Evolutionary conservation across 2,888 invertebrate species (phyloP).

Genomic region (Drosophila yooni): DNA sequence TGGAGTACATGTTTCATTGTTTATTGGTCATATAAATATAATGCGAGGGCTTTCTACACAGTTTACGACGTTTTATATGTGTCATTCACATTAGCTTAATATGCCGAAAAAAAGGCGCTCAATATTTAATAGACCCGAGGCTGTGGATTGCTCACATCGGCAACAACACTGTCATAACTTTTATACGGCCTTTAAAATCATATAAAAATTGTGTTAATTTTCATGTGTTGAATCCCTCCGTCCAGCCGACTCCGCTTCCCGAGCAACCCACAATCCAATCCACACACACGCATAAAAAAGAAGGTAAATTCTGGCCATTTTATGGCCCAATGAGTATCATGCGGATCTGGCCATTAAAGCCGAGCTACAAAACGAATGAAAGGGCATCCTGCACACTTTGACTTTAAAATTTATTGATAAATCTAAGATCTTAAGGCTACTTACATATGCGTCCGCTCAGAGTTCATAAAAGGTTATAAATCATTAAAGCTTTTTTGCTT

Average conservation of each 20-base stretch:
- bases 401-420: constrained; percentile 74
- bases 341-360: constrained; percentile 55
- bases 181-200: constrained; percentile 76
- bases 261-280: not conserved
- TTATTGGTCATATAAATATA: constrained; percentile 75
- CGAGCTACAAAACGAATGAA: constrained; percentile 22
- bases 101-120: constrained; percentile 66
- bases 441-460: constrained; percentile 28
- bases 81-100: constrained; percentile 73
- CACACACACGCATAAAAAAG: constrained; percentile 43
- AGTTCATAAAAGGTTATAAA: constrained; percentile 23
- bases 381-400: constrained; percentile 41
- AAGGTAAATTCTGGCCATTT: constrained; percentile 56
- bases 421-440: constrained; percentile 64
- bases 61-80: constrained; percentile 59
- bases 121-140: constrained; percentile 58
- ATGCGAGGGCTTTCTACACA: constrained; percentile 44
- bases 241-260: not conserved
- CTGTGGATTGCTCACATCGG: constrained; percentile 43
- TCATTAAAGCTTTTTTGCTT: constrained; percentile 34
- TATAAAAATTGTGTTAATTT: constrained; percentile 78
- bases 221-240: constrained; percentile 66
- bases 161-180: constrained; percentile 67
- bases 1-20: constrained; percentile 57
- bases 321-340: constrained; percentile 67